Conservation (phyloP, 2,113 vertebrate genomes). For the Prietella phreatophila region DNA sequence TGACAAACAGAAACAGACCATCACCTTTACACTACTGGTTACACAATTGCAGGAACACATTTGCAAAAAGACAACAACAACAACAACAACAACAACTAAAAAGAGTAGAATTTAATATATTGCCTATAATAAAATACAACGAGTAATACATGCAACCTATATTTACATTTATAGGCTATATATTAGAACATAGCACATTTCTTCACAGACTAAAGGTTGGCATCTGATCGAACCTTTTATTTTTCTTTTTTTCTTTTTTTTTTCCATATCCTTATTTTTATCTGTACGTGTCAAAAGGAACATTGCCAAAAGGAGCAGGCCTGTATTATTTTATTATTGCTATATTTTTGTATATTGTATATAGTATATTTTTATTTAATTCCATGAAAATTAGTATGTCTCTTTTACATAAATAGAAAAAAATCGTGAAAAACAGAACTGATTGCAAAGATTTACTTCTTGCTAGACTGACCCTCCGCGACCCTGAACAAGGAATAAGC, state of each 20-base stretch:
- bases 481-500: no score
- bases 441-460: background rate
- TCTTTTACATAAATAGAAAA: background rate
- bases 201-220: background rate
- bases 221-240: background rate
- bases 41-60: background rate
- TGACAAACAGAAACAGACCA: slow-evolving; percentile 61
- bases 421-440: background rate
- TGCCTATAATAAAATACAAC: background rate
- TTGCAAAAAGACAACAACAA: background rate
- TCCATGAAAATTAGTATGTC: background rate
- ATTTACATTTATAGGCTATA: background rate
- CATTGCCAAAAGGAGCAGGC: background rate
- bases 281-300: background rate
- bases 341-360: background rate
- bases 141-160: no score
- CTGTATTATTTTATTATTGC: background rate
- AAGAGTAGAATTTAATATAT: background rate
- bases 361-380: background rate
- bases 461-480: background rate
- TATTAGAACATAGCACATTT: background rate
- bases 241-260: background rate
- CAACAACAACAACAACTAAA: background rate
- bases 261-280: background rate
- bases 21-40: background rate